Percentiles rank a stretch among this genome's conserved stretches.
phyloP scores from a whole-genome alignment of 2,797 vertebrate genomes.

The Miichthys miiuy region DNA sequence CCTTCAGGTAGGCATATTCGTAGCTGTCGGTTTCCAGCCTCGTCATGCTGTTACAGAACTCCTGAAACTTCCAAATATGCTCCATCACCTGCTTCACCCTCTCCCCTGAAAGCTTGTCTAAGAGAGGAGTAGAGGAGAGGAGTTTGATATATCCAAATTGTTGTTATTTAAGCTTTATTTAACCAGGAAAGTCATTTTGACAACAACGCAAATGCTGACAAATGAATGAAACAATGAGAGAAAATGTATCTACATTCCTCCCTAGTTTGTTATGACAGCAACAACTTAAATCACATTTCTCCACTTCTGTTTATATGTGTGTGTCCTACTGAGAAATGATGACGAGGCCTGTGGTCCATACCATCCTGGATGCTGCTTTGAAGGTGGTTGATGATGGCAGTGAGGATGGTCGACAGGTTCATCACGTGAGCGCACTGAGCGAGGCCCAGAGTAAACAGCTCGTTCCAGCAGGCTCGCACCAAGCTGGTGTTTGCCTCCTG shows the following conservation, averaged over 20 bases:
- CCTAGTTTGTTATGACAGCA: not conserved
- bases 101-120: slow-evolving; percentile 96
- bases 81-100: slow-evolving; percentile 99
- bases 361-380: slow-evolving; percentile 98
- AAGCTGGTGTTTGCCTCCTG: slow-evolving; percentile 97
- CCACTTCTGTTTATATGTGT: slow-evolving; percentile 44
- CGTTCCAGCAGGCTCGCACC: slow-evolving; percentile 98
- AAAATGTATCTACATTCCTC: not conserved
- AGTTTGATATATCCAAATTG: slow-evolving; percentile 9
- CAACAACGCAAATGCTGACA: not conserved
- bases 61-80: slow-evolving; percentile 99
- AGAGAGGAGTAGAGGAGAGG: not conserved
- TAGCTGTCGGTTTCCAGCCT: slow-evolving; percentile 96
- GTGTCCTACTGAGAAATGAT: slow-evolving; percentile 71
- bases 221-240: slow-evolving; percentile 3
- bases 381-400: slow-evolving; percentile 97
- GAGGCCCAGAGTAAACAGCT: slow-evolving; percentile 96
- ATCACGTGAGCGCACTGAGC: slow-evolving; percentile 98
- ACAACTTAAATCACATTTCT: slow-evolving; percentile 36
- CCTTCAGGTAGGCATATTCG: slow-evolving; percentile 99
- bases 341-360: slow-evolving; percentile 77
- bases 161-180: not conserved
- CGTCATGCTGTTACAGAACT: slow-evolving; percentile 99
- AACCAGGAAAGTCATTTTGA: not conserved
- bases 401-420: slow-evolving; percentile 97